phyloP scores from a whole-genome alignment of 2,888 invertebrate species.

The Pachymerium ferrugineum region DNA sequence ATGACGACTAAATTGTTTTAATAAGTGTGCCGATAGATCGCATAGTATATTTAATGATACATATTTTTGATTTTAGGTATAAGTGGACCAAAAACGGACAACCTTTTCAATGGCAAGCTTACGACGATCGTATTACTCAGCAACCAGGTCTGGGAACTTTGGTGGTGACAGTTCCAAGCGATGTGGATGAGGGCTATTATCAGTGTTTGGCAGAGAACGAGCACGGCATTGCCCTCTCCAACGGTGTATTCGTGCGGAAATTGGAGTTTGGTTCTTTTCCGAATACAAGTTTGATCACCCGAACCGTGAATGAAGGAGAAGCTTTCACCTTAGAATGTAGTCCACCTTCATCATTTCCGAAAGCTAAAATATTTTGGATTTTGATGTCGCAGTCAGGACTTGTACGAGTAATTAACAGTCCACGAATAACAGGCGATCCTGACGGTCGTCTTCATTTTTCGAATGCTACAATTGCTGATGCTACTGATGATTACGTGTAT shows the following conservation, averaged over 20 bases:
- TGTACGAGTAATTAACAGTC: conserved; percentile 82
- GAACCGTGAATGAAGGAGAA: conserved; percentile 74
- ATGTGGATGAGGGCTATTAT: conserved; percentile 83
- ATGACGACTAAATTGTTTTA: no score
- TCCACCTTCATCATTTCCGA: conserved; percentile 93
- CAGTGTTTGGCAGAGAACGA: conserved; percentile 93
- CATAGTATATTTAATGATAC: background rate
- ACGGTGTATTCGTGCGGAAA: conserved; percentile 88
- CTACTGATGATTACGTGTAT: conserved; percentile 77
- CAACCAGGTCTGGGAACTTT: conserved; percentile 92
- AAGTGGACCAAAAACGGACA: conserved; percentile 95
- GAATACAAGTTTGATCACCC: conserved; percentile 55
- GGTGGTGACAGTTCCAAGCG: conserved; percentile 77
- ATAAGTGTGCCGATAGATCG: no score
- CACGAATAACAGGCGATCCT: conserved; percentile 89
- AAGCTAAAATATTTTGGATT: conserved; percentile 91
- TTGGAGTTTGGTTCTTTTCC: conserved; percentile 51
- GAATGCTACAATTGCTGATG: conserved; percentile 79
- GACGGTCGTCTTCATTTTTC: conserved; percentile 98
- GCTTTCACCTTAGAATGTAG: conserved; percentile 83
- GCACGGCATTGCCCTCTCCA: conserved; percentile 88
- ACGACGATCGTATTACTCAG: conserved; percentile 89
- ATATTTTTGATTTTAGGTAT: conserved; percentile 47
- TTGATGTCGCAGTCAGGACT: conserved; percentile 71
- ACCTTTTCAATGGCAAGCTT: conserved; percentile 83